Percentiles rank a stretch among this genome's conserved stretches.
phyloP scores from a whole-genome alignment of 2,888 invertebrate species.

The Scaptomyza caliginosa region DNA sequence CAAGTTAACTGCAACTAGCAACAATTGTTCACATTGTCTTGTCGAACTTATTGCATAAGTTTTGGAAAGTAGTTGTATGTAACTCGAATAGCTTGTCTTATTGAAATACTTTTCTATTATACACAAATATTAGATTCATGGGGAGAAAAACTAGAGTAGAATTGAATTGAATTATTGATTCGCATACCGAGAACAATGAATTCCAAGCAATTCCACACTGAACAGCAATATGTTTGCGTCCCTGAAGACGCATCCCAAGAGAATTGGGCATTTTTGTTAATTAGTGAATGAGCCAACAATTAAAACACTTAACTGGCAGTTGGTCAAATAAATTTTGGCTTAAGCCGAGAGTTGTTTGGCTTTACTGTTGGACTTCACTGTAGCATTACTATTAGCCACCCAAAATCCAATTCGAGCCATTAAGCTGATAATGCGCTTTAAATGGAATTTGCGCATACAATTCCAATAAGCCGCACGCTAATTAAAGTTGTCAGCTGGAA shows the following conservation, averaged over 20 bases:
- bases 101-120: not conserved
- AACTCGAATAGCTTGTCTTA: not conserved
- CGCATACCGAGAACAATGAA: not conserved
- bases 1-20: not conserved
- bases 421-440: constrained; percentile 1
- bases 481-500: constrained; percentile 41
- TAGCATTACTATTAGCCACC: not conserved
- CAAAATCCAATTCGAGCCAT: not conserved
- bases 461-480: constrained; percentile 34
- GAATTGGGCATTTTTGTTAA: not conserved
- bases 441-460: constrained; percentile 18
- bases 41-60: not conserved
- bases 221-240: not conserved
- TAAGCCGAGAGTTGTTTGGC: not conserved
- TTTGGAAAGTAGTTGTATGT: not conserved
- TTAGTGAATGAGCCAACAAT: not conserved
- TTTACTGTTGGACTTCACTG: not conserved
- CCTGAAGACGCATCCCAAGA: not conserved
- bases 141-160: not conserved
- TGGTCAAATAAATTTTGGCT: too few species aligned
- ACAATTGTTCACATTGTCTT: not conserved
- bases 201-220: not conserved
- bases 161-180: not conserved
- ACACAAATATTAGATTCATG: not conserved
- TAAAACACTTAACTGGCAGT: not conserved